A percentile compares a stretch with the other conserved stretches of the same genome.
phyloP scores from a whole-genome alignment of 2,113 vertebrate species.

The Kobus ellipsiprymnus region DNA sequence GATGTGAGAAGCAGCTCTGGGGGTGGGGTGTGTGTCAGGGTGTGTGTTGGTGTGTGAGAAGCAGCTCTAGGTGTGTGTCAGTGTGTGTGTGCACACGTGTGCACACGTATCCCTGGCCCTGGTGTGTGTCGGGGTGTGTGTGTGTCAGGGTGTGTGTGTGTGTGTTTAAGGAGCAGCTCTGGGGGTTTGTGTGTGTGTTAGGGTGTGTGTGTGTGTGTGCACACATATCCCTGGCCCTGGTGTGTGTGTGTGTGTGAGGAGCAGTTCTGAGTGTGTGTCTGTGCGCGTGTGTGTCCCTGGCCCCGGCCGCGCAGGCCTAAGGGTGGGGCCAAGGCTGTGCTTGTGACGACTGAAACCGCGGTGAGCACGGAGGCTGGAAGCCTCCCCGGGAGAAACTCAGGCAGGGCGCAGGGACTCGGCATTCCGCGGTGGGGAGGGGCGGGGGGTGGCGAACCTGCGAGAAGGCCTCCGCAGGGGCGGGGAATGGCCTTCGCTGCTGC shows the following conservation, averaged over 20 bases:
- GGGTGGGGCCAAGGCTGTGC: not conserved
- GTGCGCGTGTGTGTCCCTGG: not conserved
- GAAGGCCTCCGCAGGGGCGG: not conserved
- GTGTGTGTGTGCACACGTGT: fast-evolving
- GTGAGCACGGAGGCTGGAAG: not conserved
- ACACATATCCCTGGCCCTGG: too few species aligned
- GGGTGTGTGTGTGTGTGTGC: too few species aligned
- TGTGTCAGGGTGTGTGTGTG: too few species aligned
- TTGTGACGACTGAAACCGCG: not conserved
- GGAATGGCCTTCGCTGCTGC: not conserved
- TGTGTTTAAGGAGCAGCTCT: not conserved
- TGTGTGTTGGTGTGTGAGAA: not conserved
- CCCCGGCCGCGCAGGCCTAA: not conserved
- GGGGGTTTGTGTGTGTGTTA: too few species aligned
- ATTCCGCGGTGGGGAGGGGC: fast-evolving
- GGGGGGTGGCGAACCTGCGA: fast-evolving
- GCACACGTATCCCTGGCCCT: not conserved
- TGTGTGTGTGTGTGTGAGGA: too few species aligned
- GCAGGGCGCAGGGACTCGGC: not conserved
- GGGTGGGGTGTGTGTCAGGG: too few species aligned
- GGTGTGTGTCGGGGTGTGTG: too few species aligned
- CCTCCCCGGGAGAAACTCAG: not conserved
- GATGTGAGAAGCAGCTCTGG: not conserved
- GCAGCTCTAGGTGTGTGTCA: not conserved
- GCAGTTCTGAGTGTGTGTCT: not conserved